Percentiles rank a stretch among this genome's conserved stretches.
Evolutionary conservation across 2,888 invertebrate genomes (phyloP).

Genomic region (Meganola albula): DNA sequence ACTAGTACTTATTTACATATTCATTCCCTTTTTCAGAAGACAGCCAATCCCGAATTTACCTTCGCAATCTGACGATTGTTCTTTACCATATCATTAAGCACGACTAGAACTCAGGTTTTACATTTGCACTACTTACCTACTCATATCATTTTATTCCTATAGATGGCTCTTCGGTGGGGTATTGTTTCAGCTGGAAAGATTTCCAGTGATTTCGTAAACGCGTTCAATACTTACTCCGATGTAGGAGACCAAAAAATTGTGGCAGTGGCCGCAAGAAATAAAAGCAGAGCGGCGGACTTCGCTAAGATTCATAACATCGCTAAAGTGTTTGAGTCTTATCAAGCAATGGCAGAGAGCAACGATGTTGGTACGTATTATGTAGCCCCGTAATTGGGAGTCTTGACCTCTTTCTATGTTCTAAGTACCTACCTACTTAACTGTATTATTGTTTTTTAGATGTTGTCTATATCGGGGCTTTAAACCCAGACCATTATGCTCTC

Average conservation of each 20-base stretch:
- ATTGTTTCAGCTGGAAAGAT: conserved; percentile 90
- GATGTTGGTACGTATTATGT: conserved; percentile 80
- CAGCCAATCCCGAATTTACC: too few relatives aligned
- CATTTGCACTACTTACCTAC: too few relatives aligned
- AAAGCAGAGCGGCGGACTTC: conserved; percentile 83
- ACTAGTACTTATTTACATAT: too few relatives aligned
- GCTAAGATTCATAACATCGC: conserved; percentile 83
- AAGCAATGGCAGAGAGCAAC: conserved; percentile 82
- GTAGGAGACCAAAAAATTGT: conserved; percentile 82
- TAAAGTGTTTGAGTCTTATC: conserved; percentile 84
- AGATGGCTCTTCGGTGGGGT: conserved; percentile 86
- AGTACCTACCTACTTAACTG: conserved; percentile 31
- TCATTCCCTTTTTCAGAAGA: too few relatives aligned
- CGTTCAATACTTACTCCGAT: conserved; percentile 79
- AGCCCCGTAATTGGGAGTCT: too few relatives aligned
- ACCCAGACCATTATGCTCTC: conserved; percentile 84
- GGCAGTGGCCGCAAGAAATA: conserved; percentile 86
- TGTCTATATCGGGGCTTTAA: conserved; percentile 88
- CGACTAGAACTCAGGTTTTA: too few relatives aligned
- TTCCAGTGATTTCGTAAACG: conserved; percentile 87
- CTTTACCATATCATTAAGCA: too few relatives aligned
- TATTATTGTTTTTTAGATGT: conserved; percentile 79
- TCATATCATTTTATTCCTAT: conserved; percentile 6
- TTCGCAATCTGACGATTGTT: too few relatives aligned
- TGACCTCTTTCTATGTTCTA: conserved; percentile 21